Evolutionary conservation across 37 sponge, comb jelly and placozoan species (phyloP), one percentile per base, ranked within the genome.

Genomic region (Aphrocallistes beatrix): DNA sequence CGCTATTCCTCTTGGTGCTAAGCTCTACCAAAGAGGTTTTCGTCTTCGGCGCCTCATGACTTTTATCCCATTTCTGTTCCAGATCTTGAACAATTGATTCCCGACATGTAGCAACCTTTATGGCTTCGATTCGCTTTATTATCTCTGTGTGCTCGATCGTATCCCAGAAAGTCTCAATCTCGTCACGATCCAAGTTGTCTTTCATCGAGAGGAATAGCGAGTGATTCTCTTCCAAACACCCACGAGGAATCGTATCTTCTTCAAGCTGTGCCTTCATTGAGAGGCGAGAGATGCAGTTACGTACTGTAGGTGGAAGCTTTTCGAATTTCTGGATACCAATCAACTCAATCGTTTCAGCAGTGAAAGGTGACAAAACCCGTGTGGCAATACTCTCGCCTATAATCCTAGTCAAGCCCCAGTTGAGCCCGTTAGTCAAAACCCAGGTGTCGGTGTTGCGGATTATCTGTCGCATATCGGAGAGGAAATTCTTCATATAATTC

Each of bases 401-500:
- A 28, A 60, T 30, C n/a, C 75, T 60, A 60, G 75, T 60, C 3
- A 60, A 13, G 3, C 75, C 75, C 75, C 75, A 60, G n/a, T 60
- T 60, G 28, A 60, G 34, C 8, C 75, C 75, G 75, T 60, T 60
- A 19, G 75, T 60, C 10, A 60, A 30, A 19, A 60, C 6, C 75
- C 75, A 60, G 25, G 75, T 60, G n/a, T 60, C 75, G 34, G 75
- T 60, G n/a, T 60, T 60, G 34, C 34, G 75, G 75, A 60, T 60
- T 60, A 60, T 60, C n/a, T 19, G 75, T 6, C 75, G 75, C 75
- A 60, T 60, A 28, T 60, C 75, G 3, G 75, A 3, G 75, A 60
- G 75, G 75, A 60, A 60, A 60, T 60, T 60, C 75, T 60, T 60
- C 75, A 60, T 60, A 60, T 60, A 60, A 60, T 60, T 60, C 8